Conservation (phyloP, 2,888 invertebrate species). For the Polydesmus complanatus region DNA sequence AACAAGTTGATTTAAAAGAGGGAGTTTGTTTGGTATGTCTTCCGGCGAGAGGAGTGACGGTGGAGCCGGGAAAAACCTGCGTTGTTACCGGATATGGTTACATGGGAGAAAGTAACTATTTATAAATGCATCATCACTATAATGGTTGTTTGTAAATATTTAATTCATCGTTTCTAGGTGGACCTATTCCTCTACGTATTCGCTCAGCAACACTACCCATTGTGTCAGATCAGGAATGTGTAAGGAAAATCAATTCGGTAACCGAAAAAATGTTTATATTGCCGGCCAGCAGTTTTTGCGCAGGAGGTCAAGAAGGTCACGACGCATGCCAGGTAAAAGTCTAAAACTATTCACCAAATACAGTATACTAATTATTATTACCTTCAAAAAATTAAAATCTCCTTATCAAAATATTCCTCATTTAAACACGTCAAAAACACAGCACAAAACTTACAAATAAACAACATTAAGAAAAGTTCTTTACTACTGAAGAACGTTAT, state of each 20-base stretch:
- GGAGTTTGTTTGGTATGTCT: slow-evolving; percentile 74
- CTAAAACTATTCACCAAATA: not conserved
- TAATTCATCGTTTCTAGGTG: slow-evolving; percentile 42
- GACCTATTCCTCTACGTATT: slow-evolving; percentile 76
- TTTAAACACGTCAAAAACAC: not conserved
- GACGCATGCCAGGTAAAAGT: slow-evolving; percentile 71
- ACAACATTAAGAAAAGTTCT: no score
- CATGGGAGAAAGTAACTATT: slow-evolving; percentile 69
- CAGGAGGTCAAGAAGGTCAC: slow-evolving; percentile 81
- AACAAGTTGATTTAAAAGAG: slow-evolving; percentile 73
- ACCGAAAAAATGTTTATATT: slow-evolving; percentile 88
- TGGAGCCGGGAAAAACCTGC: slow-evolving; percentile 68
- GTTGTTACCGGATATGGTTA: slow-evolving; percentile 90
- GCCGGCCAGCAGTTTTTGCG: slow-evolving; percentile 86
- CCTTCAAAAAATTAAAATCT: not conserved
- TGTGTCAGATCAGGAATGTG: slow-evolving; percentile 81
- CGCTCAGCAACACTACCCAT: slow-evolving; percentile 83
- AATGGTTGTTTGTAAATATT: not conserved
- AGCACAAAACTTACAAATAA: no score
- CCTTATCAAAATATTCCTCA: not conserved
- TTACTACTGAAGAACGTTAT: no score
- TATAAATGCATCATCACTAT: not conserved
- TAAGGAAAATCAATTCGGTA: slow-evolving; percentile 81
- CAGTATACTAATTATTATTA: not conserved
- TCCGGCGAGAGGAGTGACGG: slow-evolving; percentile 74